Evolutionary conservation across 1,140 invertebrate species (phyloP).

Genomic region (Neodiprion lecontei): DNA sequence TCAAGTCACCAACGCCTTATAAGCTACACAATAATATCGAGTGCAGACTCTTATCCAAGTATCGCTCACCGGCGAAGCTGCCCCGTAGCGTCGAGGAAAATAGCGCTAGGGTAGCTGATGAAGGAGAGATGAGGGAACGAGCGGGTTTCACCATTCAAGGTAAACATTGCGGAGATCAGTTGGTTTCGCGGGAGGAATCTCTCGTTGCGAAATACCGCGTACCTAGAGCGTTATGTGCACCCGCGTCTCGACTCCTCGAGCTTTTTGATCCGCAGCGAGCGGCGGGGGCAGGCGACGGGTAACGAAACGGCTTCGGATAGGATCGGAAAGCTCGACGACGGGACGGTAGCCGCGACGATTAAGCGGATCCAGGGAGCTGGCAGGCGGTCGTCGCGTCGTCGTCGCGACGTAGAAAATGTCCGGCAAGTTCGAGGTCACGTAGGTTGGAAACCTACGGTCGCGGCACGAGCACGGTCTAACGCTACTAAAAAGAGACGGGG

Average conservation of each 20-base stretch:
- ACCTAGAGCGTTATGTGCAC: background rate
- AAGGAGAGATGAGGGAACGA: background rate
- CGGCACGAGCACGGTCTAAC: conserved; percentile 24
- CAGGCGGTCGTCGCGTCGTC: conserved; percentile 12
- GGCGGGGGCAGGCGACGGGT: conserved; percentile 12
- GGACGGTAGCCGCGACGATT: conserved; percentile 19
- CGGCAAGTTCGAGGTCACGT: conserved; percentile 30
- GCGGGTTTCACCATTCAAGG: background rate
- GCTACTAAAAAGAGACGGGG: conserved; percentile 27
- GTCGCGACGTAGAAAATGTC: conserved; percentile 12
- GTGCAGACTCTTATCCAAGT: conserved; percentile 8
- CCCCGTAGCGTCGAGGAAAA: too few species aligned
- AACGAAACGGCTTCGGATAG: conserved; percentile 14
- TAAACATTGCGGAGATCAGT: background rate
- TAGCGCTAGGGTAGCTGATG: background rate
- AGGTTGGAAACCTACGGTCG: conserved; percentile 22
- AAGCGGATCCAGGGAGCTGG: conserved; percentile 24
- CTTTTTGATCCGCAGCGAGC: conserved; percentile 18
- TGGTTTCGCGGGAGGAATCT: background rate
- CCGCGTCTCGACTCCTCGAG: background rate
- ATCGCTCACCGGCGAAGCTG: background rate
- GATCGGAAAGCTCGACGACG: background rate
- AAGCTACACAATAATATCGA: conserved; percentile 22
- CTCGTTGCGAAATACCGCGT: background rate
- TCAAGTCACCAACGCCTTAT: conserved; percentile 20